Percentiles rank a stretch among this genome's conserved stretches.
These are phyloP conservation scores for Mimumesa dahlbomi DNA, from an alignment of 2,888 invertebrate genomes.

Conservation along the genomic window DNA sequence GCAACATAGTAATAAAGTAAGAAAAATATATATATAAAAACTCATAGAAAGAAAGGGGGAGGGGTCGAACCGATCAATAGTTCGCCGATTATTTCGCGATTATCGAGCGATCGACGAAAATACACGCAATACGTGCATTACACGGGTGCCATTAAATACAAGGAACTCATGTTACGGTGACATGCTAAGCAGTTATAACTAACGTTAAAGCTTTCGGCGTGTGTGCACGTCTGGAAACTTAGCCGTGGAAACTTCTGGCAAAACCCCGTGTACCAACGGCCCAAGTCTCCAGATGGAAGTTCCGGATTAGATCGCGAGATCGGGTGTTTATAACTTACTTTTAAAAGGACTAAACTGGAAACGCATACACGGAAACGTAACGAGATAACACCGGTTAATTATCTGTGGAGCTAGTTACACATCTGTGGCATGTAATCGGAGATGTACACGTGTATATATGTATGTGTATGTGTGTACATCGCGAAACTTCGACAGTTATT, in stretches of 20 bases:
- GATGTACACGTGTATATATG: too few relatives aligned
- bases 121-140: constrained; percentile 54
- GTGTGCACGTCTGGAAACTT: constrained; percentile 17
- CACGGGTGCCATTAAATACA: constrained; percentile 51
- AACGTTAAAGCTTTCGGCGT: constrained; percentile 25
- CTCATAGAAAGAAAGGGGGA: too few relatives aligned
- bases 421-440: too few relatives aligned
- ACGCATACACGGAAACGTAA: background rate
- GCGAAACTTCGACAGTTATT: too few relatives aligned
- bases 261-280: constrained; percentile 11
- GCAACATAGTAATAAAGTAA: too few relatives aligned
- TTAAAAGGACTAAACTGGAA: constrained; percentile 30
- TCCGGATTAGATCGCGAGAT: constrained; percentile 30
- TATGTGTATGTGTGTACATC: too few relatives aligned
- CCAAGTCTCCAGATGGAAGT: constrained; percentile 10
- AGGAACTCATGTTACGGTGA: constrained; percentile 54
- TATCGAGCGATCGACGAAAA: constrained; percentile 48
- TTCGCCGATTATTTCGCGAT: constrained; percentile 49
- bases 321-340: constrained; percentile 38
- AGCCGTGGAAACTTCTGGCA: constrained; percentile 7
- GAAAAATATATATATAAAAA: too few relatives aligned
- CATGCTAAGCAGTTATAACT: constrained; percentile 53
- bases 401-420: too few relatives aligned
- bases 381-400: constrained; percentile 7
- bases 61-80: background rate